phyloP scores from a whole-genome alignment of 2,888 invertebrate genomes.

The Gisinianus flammeolus region DNA sequence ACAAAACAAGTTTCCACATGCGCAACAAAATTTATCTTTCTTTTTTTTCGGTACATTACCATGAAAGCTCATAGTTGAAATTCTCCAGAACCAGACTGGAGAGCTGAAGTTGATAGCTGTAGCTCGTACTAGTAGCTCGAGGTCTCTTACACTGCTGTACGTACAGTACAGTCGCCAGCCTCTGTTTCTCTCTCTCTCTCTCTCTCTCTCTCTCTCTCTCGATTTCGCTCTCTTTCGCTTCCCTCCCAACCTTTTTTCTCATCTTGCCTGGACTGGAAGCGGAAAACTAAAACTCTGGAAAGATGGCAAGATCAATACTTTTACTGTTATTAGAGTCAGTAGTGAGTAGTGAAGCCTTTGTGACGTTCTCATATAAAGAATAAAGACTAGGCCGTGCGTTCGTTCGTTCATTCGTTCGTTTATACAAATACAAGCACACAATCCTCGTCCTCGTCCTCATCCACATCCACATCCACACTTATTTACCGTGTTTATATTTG shows the following conservation, averaged over 20 bases:
- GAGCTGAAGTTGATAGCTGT: neutral
- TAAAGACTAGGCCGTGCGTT: neutral
- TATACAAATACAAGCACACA: neutral
- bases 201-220: conserved; percentile 3
- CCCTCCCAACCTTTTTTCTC: neutral
- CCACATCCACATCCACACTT: neutral
- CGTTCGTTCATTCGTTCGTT: neutral
- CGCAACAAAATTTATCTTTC: conserved; percentile 37
- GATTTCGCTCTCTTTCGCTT: conserved; percentile 6
- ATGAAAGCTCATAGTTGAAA: neutral
- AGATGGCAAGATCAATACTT: conserved; percentile 35
- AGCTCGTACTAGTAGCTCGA: neutral
- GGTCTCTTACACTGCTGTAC: neutral
- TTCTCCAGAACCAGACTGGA: neutral
- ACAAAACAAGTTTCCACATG: conserved; percentile 34
- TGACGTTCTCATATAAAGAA: no score
- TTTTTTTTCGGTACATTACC: neutral
- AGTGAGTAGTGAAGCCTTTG: neutral
- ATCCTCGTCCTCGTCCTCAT: neutral
- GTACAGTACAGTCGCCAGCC: neutral
- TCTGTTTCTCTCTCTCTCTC: neutral
- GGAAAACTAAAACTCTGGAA: neutral
- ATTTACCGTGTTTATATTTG: neutral
- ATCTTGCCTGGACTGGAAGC: neutral
- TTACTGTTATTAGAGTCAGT: conserved; percentile 32